Evolutionary conservation across 2,113 vertebrate species (phyloP).

Genomic region (Rhegmatorhina hoffmannsi): DNA sequence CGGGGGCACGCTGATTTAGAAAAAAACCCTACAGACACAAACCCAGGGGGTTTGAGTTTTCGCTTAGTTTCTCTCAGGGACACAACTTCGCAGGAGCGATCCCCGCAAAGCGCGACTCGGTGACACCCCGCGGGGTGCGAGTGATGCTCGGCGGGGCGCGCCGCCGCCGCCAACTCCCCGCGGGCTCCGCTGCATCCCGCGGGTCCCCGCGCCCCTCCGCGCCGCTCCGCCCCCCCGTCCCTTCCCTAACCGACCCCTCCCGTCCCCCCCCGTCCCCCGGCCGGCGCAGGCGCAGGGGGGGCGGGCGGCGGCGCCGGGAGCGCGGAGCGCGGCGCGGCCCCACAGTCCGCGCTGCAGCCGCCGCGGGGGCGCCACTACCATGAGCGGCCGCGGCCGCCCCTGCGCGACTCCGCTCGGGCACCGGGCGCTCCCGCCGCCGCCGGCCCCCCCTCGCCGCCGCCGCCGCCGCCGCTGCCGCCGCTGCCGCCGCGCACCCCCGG

Average conservation of each 20-base stretch:
- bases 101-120: not conserved
- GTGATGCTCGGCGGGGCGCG: not conserved
- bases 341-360: too few species aligned
- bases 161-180: not conserved
- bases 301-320: too few species aligned
- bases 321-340: too few species aligned
- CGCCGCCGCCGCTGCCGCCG: too few species aligned
- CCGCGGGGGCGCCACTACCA: too few species aligned
- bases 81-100: not conserved
- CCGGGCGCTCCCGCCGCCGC: too few species aligned
- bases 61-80: not conserved
- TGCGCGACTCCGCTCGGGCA: too few species aligned
- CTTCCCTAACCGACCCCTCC: not conserved
- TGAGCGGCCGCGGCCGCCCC: too few species aligned
- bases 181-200: not conserved
- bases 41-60: fast-evolving
- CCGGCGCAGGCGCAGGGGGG: too few species aligned
- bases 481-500: constrained; percentile 68
- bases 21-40: fast-evolving
- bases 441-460: too few species aligned
- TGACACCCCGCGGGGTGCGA: not conserved
- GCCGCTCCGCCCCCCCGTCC: not conserved
- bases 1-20: not conserved
- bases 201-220: too few species aligned
- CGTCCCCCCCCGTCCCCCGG: too few species aligned